Conservation (phyloP, 2,888 invertebrate species). For the Leptarthrus brevirostris region DNA sequence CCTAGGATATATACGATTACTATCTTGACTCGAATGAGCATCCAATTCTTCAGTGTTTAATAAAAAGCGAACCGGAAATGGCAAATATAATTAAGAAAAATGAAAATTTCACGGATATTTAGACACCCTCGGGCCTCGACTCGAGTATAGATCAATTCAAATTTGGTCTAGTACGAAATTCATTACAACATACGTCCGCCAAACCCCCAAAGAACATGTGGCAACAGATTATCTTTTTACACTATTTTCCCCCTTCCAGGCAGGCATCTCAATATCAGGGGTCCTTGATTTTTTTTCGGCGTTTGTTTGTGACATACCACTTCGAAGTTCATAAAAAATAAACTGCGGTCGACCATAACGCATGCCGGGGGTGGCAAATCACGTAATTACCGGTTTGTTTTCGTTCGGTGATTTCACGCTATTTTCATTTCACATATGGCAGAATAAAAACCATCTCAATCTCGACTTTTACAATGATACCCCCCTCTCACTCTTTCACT, state of each 20-base stretch:
- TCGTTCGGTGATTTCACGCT: conserved; percentile 51
- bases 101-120: conserved; percentile 67
- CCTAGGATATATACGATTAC: no score
- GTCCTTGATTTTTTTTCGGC: background rate
- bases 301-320: background rate
- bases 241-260: background rate
- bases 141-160: no score
- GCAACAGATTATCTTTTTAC: conserved; percentile 4
- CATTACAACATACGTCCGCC: background rate
- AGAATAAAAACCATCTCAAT: conserved; percentile 46
- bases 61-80: conserved; percentile 55
- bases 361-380: conserved; percentile 43
- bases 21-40: no score
- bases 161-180: background rate
- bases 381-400: conserved; percentile 53
- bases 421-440: conserved; percentile 50
- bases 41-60: no score
- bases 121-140: conserved; percentile 59
- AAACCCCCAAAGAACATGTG: background rate
- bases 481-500: background rate
- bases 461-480: conserved; percentile 6
- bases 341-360: background rate
- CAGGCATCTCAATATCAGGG: background rate
- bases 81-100: conserved; percentile 61
- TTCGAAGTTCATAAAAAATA: background rate